Conservation (phyloP, 37 sponge, comb jelly and placozoan species). For the Halisarca cf. caerulea region DNA sequence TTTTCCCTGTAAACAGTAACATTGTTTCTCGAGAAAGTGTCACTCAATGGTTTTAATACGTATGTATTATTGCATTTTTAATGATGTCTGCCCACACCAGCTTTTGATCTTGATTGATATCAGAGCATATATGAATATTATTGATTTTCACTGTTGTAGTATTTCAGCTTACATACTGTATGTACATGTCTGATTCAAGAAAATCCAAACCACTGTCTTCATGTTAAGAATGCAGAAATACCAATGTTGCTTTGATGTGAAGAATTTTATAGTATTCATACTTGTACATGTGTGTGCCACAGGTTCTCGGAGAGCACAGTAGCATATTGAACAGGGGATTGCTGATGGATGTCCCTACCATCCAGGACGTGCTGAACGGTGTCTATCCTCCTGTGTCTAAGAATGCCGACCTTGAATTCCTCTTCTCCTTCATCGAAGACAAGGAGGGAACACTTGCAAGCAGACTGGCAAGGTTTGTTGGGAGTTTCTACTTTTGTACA, state of each 20-base stretch:
- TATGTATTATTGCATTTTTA: too few relatives aligned
- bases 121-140: too few relatives aligned
- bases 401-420: constrained; percentile 71
- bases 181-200: too few relatives aligned
- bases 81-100: too few relatives aligned
- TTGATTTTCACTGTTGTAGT: too few relatives aligned
- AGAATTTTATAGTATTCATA: neutral
- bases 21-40: too few relatives aligned
- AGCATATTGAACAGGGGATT: constrained; percentile 74
- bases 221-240: too few relatives aligned
- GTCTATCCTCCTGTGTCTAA: constrained; percentile 34
- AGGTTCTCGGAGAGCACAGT: constrained; percentile 62
- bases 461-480: constrained; percentile 83
- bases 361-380: constrained; percentile 63
- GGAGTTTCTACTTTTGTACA: neutral
- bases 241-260: neutral
- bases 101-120: too few relatives aligned
- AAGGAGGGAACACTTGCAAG: constrained; percentile 79
- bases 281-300: neutral
- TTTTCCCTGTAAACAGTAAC: too few relatives aligned
- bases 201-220: too few relatives aligned
- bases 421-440: constrained; percentile 80
- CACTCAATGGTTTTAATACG: too few relatives aligned
- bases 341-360: constrained; percentile 53
- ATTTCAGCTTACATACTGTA: too few relatives aligned